Conservation (phyloP, 2,113 vertebrate species). For the Paraplagusia blochii region DNA sequence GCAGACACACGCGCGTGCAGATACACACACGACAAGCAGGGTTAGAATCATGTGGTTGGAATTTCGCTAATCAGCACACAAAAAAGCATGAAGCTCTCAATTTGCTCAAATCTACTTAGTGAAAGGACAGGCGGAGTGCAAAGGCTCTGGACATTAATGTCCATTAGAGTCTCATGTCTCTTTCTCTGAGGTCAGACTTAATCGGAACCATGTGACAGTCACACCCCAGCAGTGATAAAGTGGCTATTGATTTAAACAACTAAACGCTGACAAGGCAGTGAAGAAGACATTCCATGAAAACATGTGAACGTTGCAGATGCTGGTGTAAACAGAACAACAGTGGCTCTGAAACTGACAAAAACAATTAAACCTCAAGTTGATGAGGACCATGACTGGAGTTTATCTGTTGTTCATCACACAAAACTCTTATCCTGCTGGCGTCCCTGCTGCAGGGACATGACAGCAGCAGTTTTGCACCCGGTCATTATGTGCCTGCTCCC, state of each 20-base stretch:
- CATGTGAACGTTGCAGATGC: no score
- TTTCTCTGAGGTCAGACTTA: background rate
- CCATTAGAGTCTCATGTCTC: background rate
- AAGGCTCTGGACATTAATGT: conserved; percentile 15
- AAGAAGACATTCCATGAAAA: background rate
- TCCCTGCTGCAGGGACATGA: conserved; percentile 2
- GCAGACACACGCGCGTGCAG: conserved; percentile 5
- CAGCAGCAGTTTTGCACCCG: conserved; percentile 14
- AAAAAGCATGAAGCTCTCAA: conserved; percentile 11
- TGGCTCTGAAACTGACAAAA: no score
- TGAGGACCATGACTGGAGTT: no score
- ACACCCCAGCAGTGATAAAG: background rate
- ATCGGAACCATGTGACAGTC: conserved; percentile 2
- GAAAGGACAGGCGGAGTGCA: background rate
- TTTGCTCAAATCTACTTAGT: conserved; percentile 8
- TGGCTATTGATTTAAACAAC: conserved; percentile 3
- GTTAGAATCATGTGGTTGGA: conserved; percentile 50
- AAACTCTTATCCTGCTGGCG: no score
- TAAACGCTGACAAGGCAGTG: background rate
- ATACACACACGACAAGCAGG: conserved; percentile 2
- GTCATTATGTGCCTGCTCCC: conserved; percentile 37
- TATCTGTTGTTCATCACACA: no score
- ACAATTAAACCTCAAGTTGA: no score
- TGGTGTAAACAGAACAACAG: no score
- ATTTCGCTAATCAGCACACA: conserved; percentile 46